Base-by-base conservation (phyloP, 2,113 vertebrate genomes). In the Trogon melanurus region DNA sequence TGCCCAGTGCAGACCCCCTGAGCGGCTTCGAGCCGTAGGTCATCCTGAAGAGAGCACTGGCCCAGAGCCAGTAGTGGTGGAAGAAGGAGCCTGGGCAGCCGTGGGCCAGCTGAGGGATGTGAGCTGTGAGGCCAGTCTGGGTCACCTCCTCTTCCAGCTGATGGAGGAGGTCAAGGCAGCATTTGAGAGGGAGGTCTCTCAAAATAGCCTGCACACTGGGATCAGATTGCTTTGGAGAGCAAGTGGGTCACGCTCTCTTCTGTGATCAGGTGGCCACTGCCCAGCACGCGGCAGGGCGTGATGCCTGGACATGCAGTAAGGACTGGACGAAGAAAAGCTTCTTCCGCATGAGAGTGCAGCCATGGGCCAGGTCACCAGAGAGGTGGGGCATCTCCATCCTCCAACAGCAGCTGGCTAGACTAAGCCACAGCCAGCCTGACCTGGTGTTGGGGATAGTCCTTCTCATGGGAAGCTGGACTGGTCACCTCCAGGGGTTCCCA, bases 271-370 rank as follows among this genome's bases (percentile, higher is more conserved):
- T 18, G 22, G 26, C 18, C 26, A 54, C 17, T 27, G 34, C 73
- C 27, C 61, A 79, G 10, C 19, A 4, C 1, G 20, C 1, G 1
- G 45, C 20, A 7, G 53, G 27, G 23, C 6, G 3, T 3, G 0
- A n/a, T 51, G 48, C 47, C 41, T 29, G 7, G 16, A 32, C 44
- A 25, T 48, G 54, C 11, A 20, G n/a, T 30, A 16, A 70, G 45
- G 48, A 26, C 50, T 65, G 48, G 36, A 53, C 57, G 85, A 69
- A 30, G 32, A 53, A 64, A 58, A 87, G 9, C 11, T 62, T 18
- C 32, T 51, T 38, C 32, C 10, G 25, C 29, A 48, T 25, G 21
- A 36, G 48, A 72, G 5, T 41, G 32, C 53, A 76, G n/a, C 16
- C 18, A 32, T 29, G 36, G 32, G 34, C 18, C 25, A 71, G 26